Conservation (phyloP, 1,140 invertebrate genomes). For the Drosophila watanabei region DNA sequence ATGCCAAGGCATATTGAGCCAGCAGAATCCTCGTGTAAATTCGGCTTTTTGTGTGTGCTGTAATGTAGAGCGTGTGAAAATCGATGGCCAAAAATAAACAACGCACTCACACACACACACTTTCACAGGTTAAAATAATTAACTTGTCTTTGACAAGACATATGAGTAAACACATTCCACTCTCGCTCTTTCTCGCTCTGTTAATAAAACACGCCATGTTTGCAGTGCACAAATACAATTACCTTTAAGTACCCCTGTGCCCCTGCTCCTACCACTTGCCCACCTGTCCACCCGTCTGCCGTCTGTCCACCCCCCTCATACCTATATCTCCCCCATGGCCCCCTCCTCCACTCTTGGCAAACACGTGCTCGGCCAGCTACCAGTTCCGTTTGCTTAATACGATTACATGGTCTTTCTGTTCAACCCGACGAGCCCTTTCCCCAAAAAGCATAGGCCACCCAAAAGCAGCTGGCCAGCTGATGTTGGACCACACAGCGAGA, state of each 20-base stretch:
- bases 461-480: conserved; percentile 42
- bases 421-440: conserved; percentile 13
- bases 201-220: conserved; percentile 64
- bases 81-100: conserved; percentile 80
- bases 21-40: conserved; percentile 33
- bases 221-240: conserved; percentile 74
- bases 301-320: neutral
- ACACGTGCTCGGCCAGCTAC: conserved; percentile 62
- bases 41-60: conserved; percentile 5
- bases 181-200: conserved; percentile 7
- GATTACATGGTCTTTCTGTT: conserved; percentile 46
- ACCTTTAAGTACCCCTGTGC: conserved; percentile 61
- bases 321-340: neutral
- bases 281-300: neutral
- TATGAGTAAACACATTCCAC: conserved; percentile 75
- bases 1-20: conserved; percentile 36
- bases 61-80: conserved; percentile 63
- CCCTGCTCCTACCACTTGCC: conserved; percentile 11
- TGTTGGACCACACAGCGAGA: conserved; percentile 19
- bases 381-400: conserved; percentile 80
- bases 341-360: conserved; percentile 10
- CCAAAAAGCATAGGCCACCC: conserved; percentile 50
- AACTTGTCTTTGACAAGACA: conserved; percentile 81
- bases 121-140: conserved; percentile 75
- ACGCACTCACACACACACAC: conserved; percentile 8